Evolutionary conservation across 2,113 vertebrate species (phyloP), one percentile per base, ranked within the genome.

Genomic region (Ceratotherium simum): DNA sequence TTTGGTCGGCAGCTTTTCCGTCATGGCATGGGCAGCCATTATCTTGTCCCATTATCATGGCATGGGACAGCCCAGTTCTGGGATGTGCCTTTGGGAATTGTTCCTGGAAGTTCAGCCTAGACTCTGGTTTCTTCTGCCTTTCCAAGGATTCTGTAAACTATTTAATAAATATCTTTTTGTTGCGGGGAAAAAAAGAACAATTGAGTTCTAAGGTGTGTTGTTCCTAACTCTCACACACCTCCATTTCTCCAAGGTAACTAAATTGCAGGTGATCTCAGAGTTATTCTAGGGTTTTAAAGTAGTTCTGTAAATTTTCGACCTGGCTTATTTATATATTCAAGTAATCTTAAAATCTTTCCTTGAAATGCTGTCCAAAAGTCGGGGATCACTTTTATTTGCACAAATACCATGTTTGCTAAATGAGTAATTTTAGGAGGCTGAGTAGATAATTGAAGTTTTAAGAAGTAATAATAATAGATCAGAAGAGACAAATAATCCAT

Each of bases 381-480:
- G 72, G 87, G 48, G 13, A 46, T 91, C 60, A 80, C 48, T 96
- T 78, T 87, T 96, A 65, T 58, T 78, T 95, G n/a, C 48, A 82
- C 54, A 92, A 76, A 62, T 88, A 76, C 9, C 75, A 5, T 73
- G 70, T 90, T 94, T 97, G 73, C 67, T 81, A 69, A 89, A 36
- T 93, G 36, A 91, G 21, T 95, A 72, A 91, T 75, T 67, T 58
- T 87, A 88, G 60, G 72, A 79, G 33, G 27, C 62, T 20, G 13
- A 97, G 11, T 96, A 54, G 51, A 56, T 95, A 76, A 92, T 70
- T 90, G 27, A 82, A 58, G n/a, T 78, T 95, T 97, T 96, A 67
- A 90, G 67, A 95, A 86, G 33, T 86, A 90, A 39, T 91, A 85
- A 29, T 85, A 72, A 21, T 79, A 64, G 33, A 56, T 96, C 62